phyloP scores from a whole-genome alignment of 1,140 invertebrate species.

The Portunus trituberculatus region DNA sequence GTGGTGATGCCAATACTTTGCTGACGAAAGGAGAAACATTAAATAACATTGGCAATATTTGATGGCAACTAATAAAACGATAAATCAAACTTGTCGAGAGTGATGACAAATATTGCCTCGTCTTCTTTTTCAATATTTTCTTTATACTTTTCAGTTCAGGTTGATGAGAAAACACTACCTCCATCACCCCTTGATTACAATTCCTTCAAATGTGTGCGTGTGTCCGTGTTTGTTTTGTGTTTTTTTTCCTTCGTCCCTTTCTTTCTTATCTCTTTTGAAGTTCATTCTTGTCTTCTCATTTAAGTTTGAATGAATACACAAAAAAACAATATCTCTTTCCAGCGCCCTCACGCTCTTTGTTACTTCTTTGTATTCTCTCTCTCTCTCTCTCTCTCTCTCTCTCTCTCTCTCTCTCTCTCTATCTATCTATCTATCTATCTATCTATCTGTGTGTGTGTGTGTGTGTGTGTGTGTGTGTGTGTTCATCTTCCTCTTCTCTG shows the following conservation, averaged over 20 bases:
- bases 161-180: too few relatives aligned
- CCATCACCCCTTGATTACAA: too few relatives aligned
- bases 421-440: not conserved
- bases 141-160: not conserved
- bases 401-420: slow-evolving; percentile 27
- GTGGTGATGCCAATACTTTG: not conserved
- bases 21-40: too few relatives aligned
- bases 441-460: too few relatives aligned
- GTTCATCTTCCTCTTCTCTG: too few relatives aligned
- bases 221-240: not conserved
- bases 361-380: slow-evolving; percentile 27
- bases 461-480: too few relatives aligned
- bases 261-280: not conserved
- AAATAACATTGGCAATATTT: too few relatives aligned
- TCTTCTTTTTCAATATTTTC: not conserved
- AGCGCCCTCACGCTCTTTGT: not conserved
- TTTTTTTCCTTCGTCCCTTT: not conserved
- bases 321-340: not conserved
- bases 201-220: too few relatives aligned
- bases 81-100: too few relatives aligned
- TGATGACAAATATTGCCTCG: too few relatives aligned
- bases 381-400: slow-evolving; percentile 41
- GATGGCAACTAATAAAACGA: too few relatives aligned
- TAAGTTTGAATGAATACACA: not conserved
- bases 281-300: slow-evolving; percentile 21